These are phyloP conservation scores for Aleiodes testaceus DNA, from an alignment of 2,888 invertebrate species.

Conservation along the genomic window DNA sequence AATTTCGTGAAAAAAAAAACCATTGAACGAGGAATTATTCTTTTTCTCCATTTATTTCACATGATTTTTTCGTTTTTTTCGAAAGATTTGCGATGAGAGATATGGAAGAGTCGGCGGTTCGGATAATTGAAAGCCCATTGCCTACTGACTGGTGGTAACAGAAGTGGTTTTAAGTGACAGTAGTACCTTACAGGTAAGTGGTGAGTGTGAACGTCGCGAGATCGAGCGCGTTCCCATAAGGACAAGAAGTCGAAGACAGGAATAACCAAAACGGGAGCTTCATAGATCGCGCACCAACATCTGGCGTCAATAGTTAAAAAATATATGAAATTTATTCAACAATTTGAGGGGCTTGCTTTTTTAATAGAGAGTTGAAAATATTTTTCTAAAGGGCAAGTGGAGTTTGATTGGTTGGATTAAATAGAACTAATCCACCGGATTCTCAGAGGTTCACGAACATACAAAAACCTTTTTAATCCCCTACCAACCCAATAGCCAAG, in stretches of 20 bases:
- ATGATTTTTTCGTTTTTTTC: background rate
- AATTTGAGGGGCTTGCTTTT: conserved; percentile 25
- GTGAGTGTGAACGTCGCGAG: conserved; percentile 56
- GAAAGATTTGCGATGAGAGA: conserved; percentile 25
- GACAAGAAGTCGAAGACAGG: conserved; percentile 32
- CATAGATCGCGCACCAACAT: conserved; percentile 27
- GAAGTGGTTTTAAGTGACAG: conserved; percentile 64
- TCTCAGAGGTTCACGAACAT: conserved; percentile 65
- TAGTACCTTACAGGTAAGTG: conserved; percentile 65
- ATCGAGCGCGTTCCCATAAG: conserved; percentile 40
- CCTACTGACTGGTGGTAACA: conserved; percentile 52
- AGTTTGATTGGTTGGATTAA: conserved; percentile 45
- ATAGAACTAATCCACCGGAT: conserved; percentile 63
- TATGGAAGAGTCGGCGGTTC: conserved; percentile 51
- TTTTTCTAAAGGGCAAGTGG: conserved; percentile 8
- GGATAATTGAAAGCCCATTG: conserved; percentile 67
- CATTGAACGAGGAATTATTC: background rate
- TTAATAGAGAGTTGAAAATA: conserved; percentile 3
- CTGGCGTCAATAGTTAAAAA: conserved; percentile 6
- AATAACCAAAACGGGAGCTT: conserved; percentile 41
- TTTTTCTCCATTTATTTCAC: conserved; percentile 2
- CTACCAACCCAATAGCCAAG: conserved; percentile 55
- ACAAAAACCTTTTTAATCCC: conserved; percentile 68
- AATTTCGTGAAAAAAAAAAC: conserved; percentile 12
- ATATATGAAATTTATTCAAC: conserved; percentile 10